Evolutionary conservation across 2,797 vertebrate genomes (phyloP).

Genomic region (Coluber constrictor): DNA sequence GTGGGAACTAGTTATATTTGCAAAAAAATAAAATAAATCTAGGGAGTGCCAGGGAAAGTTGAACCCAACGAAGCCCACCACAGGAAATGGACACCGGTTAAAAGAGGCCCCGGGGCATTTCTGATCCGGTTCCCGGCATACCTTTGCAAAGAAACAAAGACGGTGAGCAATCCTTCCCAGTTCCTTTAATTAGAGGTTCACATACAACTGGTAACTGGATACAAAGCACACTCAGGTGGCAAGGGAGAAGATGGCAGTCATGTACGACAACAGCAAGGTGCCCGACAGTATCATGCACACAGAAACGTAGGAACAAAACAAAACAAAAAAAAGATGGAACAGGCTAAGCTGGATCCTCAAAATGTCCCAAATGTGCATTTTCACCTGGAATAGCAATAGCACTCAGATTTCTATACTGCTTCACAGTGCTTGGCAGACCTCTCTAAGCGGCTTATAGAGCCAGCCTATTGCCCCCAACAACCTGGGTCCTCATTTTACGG

Average conservation of each 20-base stretch:
- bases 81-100: background rate
- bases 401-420: no score
- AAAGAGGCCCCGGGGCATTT: background rate
- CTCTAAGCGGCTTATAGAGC: no score
- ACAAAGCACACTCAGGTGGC: conserved; percentile 78
- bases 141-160: conserved; percentile 42
- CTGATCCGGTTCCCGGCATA: background rate
- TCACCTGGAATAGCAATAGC: background rate
- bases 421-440: no score
- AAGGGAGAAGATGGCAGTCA: conserved; percentile 54
- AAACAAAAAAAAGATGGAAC: conserved; percentile 24
- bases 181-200: conserved; percentile 80
- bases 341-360: background rate
- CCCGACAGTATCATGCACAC: conserved; percentile 48
- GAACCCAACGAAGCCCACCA: no score
- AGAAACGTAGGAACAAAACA: conserved; percentile 33
- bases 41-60: background rate
- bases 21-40: background rate
- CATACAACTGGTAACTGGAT: conserved; percentile 78
- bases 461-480: no score
- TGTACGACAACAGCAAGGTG: conserved; percentile 49
- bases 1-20: background rate
- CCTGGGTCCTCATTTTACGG: no score
- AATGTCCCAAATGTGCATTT: background rate
- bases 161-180: conserved; percentile 76